These are phyloP conservation scores for Rallus crepitans DNA, from an alignment of 2,797 vertebrate species.

Conservation along the genomic window DNA sequence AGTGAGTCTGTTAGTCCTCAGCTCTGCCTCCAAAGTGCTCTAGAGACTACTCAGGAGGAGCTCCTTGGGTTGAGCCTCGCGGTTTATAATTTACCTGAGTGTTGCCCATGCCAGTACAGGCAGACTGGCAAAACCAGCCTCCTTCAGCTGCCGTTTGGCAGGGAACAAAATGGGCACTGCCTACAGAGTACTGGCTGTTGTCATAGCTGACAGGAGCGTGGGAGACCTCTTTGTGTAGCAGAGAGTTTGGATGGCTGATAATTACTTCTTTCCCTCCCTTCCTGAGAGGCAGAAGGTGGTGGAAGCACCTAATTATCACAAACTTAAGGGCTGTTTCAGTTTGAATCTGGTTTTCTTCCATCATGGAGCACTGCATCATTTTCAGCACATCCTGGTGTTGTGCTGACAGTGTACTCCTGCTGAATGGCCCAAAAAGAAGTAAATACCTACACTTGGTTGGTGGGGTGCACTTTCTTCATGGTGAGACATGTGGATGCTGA, in stretches of 20 bases:
- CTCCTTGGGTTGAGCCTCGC: not conserved
- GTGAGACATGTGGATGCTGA: not conserved
- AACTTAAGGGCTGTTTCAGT: not conserved
- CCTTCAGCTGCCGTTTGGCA: not conserved
- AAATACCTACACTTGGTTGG: not conserved
- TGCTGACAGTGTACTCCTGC: not conserved
- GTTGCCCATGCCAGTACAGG: not conserved
- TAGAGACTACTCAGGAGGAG: not conserved
- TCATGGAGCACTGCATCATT: not conserved
- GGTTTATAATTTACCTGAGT: not conserved
- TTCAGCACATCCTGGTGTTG: not conserved
- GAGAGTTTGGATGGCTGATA: slow-evolving; percentile 33
- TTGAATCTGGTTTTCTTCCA: not conserved
- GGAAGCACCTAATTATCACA: slow-evolving; percentile 12
- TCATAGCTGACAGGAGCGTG: slow-evolving; percentile 36
- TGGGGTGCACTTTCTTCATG: not conserved
- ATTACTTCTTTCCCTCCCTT: slow-evolving; percentile 33
- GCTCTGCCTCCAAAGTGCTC: not conserved
- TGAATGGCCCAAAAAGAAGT: not conserved
- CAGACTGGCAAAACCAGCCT: not conserved
- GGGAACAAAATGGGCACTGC: not conserved
- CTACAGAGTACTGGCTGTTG: slow-evolving; percentile 17
- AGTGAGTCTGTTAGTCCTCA: not conserved
- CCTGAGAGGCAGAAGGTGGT: slow-evolving; percentile 16
- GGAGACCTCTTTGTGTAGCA: slow-evolving; percentile 26